A percentile compares a stretch with the other conserved stretches of the same genome.
phyloP scores from a whole-genome alignment of 2,797 vertebrate species.

The Lepus oiostolus region DNA sequence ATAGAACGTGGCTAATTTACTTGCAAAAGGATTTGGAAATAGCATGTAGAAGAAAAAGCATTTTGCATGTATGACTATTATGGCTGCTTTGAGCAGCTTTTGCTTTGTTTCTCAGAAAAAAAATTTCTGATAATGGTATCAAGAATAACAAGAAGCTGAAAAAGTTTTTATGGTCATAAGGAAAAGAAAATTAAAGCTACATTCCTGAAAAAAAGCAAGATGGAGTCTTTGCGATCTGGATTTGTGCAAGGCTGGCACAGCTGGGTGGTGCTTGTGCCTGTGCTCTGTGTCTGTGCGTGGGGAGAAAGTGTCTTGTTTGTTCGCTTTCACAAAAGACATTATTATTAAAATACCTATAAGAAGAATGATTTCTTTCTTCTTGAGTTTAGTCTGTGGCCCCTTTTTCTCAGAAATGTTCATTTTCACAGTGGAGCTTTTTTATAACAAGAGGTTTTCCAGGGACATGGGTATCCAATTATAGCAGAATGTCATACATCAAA shows the following conservation, averaged over 20 bases:
- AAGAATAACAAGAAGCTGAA: background rate
- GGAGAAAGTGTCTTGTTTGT: background rate
- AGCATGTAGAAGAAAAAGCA: background rate
- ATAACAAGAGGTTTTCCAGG: background rate
- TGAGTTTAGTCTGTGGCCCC: background rate
- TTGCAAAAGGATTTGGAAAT: background rate
- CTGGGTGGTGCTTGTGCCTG: too few species aligned
- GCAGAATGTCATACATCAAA: background rate
- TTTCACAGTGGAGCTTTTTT: background rate
- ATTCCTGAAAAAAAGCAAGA: background rate
- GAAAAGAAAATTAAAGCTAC: conserved; percentile 21
- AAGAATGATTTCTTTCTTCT: conserved; percentile 37
- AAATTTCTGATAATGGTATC: background rate
- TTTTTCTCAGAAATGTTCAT: conserved; percentile 5
- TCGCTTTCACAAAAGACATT: background rate
- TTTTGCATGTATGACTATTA: background rate
- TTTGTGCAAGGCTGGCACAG: background rate
- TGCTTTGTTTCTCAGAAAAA: conserved; percentile 47
- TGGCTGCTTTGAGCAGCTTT: background rate
- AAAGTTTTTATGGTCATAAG: background rate
- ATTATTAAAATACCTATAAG: conserved; percentile 47
- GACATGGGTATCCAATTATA: conserved; percentile 24
- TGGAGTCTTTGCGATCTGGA: too few species aligned
- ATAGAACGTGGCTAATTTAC: conserved; percentile 24
- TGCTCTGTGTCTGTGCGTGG: too few species aligned